A percentile compares a stretch with the other conserved stretches of the same genome.
phyloP scores from a whole-genome alignment of 1,140 invertebrate species.

The Asobara japonica region DNA sequence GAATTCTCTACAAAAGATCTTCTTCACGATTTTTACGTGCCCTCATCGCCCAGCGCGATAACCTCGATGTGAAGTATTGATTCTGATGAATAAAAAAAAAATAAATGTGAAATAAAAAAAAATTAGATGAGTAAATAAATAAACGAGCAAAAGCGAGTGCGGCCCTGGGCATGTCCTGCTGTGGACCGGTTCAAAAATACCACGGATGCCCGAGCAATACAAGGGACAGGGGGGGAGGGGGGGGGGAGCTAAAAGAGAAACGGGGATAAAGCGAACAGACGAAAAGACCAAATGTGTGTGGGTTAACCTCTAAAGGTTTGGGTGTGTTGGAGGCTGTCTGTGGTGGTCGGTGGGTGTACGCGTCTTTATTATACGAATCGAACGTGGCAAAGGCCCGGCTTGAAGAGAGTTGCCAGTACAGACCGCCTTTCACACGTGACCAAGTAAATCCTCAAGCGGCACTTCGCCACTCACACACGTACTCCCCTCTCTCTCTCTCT shows the following conservation, averaged over 20 bases:
- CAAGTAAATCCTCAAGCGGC: constrained; percentile 25
- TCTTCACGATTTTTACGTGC: too few relatives aligned
- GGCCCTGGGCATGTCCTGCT: constrained; percentile 60
- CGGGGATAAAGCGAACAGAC: constrained; percentile 6
- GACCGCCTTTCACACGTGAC: constrained; percentile 27
- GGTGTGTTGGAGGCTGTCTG: background rate
- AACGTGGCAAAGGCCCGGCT: constrained; percentile 20
- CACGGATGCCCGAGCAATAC: constrained; percentile 52
- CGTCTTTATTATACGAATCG: constrained; percentile 65
- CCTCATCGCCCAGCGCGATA: too few relatives aligned
- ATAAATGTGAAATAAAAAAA: background rate
- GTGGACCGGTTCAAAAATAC: constrained; percentile 68
- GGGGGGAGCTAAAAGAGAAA: constrained; percentile 7
- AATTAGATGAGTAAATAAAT: constrained; percentile 21
- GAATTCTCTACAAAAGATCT: too few relatives aligned
- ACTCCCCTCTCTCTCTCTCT: background rate
- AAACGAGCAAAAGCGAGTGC: constrained; percentile 40
- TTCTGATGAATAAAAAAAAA: too few relatives aligned
- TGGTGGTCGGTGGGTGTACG: constrained; percentile 51
- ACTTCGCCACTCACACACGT: too few relatives aligned
- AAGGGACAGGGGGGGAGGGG: constrained; percentile 29
- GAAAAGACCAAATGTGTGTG: background rate
- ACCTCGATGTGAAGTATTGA: too few relatives aligned
- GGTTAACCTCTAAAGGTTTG: background rate
- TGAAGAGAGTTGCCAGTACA: constrained; percentile 10